These are phyloP conservation scores for Cantharis rustica DNA, from an alignment of 2,888 invertebrate species.

Conservation along the genomic window DNA sequence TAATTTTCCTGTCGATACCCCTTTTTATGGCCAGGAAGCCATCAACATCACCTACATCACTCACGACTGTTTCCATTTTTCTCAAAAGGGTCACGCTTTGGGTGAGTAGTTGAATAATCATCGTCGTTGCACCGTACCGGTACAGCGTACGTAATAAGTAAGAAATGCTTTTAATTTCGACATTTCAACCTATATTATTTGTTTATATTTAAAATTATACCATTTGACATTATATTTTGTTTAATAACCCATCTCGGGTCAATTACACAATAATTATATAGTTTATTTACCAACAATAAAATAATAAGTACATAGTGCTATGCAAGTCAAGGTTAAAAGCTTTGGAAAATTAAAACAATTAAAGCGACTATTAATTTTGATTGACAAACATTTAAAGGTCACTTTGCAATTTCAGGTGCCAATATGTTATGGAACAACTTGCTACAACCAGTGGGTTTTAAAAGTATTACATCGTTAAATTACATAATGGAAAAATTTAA, in stretches of 20 bases:
- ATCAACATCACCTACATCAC: constrained; percentile 74
- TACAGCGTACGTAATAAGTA: no score
- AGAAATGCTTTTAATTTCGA: no score
- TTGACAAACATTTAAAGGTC: neutral
- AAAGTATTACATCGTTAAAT: constrained; percentile 62
- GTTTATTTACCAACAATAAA: neutral
- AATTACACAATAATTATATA: neutral
- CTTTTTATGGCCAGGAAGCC: constrained; percentile 56
- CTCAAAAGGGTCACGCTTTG: constrained; percentile 77
- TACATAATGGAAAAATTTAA: constrained; percentile 64
- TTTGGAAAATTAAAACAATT: neutral
- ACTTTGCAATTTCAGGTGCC: constrained; percentile 59
- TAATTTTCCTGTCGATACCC: constrained; percentile 63
- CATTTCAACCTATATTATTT: no score
- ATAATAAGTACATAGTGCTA: neutral
- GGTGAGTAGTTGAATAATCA: constrained; percentile 56
- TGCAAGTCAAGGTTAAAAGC: neutral
- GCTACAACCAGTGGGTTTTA: constrained; percentile 70
- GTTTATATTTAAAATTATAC: no score
- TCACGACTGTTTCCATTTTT: constrained; percentile 80
- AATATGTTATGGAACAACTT: constrained; percentile 77
- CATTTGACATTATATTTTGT: no score
- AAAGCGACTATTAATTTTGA: neutral
- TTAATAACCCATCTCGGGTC: neutral
- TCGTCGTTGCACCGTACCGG: no score